Evolutionary conservation across 2,888 invertebrate genomes (phyloP).

Genomic region (Alviniconcha strummeri): DNA sequence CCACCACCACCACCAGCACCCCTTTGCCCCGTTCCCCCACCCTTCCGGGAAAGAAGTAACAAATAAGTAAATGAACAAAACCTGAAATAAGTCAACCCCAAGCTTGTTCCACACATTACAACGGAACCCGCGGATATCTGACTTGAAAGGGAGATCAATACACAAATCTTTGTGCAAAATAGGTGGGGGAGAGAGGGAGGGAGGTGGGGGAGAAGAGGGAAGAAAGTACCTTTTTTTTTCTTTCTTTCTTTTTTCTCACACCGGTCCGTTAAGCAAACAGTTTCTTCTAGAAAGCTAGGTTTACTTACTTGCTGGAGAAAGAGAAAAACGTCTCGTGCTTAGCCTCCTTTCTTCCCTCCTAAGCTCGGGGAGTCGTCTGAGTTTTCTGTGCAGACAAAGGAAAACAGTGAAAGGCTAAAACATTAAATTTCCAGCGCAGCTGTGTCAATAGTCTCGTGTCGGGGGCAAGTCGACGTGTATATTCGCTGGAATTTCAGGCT

Average conservation of each 20-base stretch:
- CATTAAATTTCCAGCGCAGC: constrained; percentile 25
- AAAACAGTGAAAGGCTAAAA: constrained; percentile 25
- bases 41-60: too few species aligned
- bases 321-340: neutral
- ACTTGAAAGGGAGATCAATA: too few species aligned
- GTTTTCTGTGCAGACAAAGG: constrained; percentile 20
- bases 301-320: neutral
- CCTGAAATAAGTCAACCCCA: too few species aligned
- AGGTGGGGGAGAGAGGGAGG: neutral
- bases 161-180: too few species aligned
- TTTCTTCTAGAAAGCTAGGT: neutral
- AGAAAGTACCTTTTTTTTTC: neutral
- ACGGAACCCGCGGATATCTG: too few species aligned
- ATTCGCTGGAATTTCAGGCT: neutral
- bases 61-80: too few species aligned
- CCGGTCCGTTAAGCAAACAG: neutral
- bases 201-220: neutral
- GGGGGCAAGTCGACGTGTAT: neutral
- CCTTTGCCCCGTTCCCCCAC: too few species aligned
- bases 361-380: too few species aligned
- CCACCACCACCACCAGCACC: too few species aligned
- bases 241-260: neutral
- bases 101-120: too few species aligned
- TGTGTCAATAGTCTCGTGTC: constrained; percentile 26
- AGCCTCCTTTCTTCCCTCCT: neutral